Base-by-base conservation (phyloP, 64 coral and sea anemone genomes). In the Pachyseris speciosa region DNA sequence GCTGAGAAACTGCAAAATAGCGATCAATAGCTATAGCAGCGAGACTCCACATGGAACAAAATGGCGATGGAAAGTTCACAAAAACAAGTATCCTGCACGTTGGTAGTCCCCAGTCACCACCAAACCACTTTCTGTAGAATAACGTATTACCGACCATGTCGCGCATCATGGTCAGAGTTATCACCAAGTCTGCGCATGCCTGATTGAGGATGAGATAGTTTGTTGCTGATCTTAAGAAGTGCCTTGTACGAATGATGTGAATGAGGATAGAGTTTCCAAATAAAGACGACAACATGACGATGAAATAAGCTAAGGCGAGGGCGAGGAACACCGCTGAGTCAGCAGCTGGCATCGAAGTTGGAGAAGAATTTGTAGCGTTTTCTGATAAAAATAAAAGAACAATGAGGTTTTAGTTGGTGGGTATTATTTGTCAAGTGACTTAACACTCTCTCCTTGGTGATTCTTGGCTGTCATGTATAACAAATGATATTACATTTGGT, bases 111-210 rank as follows among this genome's bases (percentile, higher is more conserved):
- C 67, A 70, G 67, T n/a, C 4, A 22, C 67, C 67, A 0, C 33
- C 67, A 37, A 70, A 70, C 67, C 67, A 70, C 16, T n/a, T 70
- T 22, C 15, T 70, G 2, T 70, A 20, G 16, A 70, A 70, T 17
- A 70, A 16, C 19, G 37, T 16, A 38, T 70, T 31, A 38, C 34
- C 22, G 5, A 70, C 32, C 67, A 70, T 70, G 67, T 0, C 39
- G 1, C 2, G 5, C 67, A 70, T 70, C 3, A 39, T 31, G 33
- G 67, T 70, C 6, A 70, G 20, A 15, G 33, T 70, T 20, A 70
- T 70, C 32, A 70, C 39, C 67, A 70, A 70, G 16, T 70, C 67
- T 40, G 67, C 67, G 33, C 67, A 70, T 70, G 67, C 67, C 39
- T 70, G 67, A 7, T 70, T 70, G 10, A 70, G 67, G 34, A 70